Evolutionary conservation across 64 coral and sea anemone genomes (phyloP).

Genomic region (Dendronephthya gigantea): DNA sequence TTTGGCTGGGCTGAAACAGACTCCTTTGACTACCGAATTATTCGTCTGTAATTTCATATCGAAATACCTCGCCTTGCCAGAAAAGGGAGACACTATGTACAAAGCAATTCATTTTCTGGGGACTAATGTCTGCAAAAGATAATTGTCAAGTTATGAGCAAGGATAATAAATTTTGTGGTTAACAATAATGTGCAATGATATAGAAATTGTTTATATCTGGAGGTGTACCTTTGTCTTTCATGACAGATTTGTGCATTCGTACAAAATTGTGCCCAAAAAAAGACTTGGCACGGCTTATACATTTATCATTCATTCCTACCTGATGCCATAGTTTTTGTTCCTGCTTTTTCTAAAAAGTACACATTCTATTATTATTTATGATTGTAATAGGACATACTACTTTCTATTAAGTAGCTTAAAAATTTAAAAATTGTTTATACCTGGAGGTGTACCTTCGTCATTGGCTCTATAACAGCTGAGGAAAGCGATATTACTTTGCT

Average conservation of each 20-base stretch:
- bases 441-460: not conserved
- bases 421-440: not conserved
- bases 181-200: not conserved
- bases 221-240: too few relatives aligned
- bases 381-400: too few relatives aligned
- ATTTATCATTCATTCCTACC: too few relatives aligned
- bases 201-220: not conserved
- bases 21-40: not conserved
- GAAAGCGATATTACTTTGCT: not conserved
- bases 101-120: not conserved
- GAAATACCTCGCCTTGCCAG: not conserved
- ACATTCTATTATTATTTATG: too few relatives aligned
- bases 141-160: too few relatives aligned
- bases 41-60: not conserved
- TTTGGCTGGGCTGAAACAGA: not conserved
- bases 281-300: too few relatives aligned
- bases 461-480: not conserved
- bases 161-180: not conserved
- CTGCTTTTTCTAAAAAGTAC: too few relatives aligned
- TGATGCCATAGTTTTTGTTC: too few relatives aligned
- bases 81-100: not conserved
- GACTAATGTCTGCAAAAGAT: not conserved
- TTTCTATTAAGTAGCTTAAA: not conserved
- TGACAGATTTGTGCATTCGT: too few relatives aligned
- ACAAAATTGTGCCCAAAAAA: too few relatives aligned